Evolutionary conservation across 2,113 vertebrate species (phyloP).

Genomic region (Cavia porcellus): DNA sequence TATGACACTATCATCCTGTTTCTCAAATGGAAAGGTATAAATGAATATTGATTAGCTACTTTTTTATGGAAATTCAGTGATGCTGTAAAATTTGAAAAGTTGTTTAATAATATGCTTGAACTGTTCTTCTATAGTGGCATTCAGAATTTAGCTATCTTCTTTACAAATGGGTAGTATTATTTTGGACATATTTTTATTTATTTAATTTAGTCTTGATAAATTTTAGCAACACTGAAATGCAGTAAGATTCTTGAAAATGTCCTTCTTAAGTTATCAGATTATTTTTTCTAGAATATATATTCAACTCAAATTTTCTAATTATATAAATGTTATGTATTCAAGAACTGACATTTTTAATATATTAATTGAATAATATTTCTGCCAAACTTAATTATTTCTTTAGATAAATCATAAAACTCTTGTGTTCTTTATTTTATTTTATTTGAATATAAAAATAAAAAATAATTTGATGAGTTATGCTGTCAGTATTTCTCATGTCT

Average conservation of each 20-base stretch:
- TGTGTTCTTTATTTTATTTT: neutral
- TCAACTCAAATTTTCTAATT: neutral
- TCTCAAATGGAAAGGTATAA: neutral
- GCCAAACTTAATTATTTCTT: neutral
- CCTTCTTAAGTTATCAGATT: neutral
- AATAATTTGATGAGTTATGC: constrained; percentile 4
- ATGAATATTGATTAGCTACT: neutral
- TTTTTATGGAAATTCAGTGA: neutral
- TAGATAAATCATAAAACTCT: neutral
- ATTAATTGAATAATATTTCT: neutral
- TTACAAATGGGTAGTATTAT: neutral
- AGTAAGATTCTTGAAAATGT: neutral
- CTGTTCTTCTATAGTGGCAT: neutral
- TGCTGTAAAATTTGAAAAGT: neutral
- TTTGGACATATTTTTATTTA: neutral
- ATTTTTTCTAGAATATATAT: neutral
- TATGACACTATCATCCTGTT: neutral
- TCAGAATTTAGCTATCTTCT: neutral
- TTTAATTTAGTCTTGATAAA: neutral
- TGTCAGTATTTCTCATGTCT: neutral
- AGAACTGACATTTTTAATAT: neutral
- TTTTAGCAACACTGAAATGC: neutral
- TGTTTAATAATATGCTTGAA: neutral
- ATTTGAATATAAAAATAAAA: neutral
- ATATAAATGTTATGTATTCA: neutral